phyloP scores from a whole-genome alignment of 2,113 vertebrate species.

The Pluvialis apricaria region DNA sequence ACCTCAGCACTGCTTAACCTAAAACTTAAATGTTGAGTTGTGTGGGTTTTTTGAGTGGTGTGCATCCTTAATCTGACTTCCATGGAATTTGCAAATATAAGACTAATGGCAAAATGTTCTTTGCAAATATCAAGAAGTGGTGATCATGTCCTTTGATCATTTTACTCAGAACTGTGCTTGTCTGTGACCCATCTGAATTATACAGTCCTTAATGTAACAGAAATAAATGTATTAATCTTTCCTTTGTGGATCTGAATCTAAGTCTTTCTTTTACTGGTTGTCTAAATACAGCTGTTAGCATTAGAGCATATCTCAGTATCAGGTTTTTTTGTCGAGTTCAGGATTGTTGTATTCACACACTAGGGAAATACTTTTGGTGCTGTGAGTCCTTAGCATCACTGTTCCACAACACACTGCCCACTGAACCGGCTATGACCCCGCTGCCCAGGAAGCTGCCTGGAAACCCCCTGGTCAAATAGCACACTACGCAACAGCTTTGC shows the following conservation, averaged over 20 bases:
- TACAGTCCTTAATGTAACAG: background rate
- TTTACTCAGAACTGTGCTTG: background rate
- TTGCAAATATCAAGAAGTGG: background rate
- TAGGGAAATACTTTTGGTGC: background rate
- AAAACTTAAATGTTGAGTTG: background rate
- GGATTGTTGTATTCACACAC: background rate
- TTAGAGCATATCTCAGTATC: fast-evolving
- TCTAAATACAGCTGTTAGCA: background rate
- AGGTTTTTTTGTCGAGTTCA: fast-evolving
- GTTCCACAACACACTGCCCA: background rate
- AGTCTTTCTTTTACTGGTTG: background rate
- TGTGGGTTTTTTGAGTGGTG: background rate
- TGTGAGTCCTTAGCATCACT: fast-evolving
- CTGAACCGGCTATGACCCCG: background rate
- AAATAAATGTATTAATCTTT: background rate
- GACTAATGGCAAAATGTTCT: background rate
- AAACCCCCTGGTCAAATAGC: background rate
- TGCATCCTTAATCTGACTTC: background rate
- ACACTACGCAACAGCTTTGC: background rate
- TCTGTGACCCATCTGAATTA: background rate
- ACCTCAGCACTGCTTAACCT: background rate
- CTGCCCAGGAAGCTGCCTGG: background rate
- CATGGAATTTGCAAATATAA: background rate
- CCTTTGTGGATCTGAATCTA: background rate
- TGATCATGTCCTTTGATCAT: background rate